A percentile compares a stretch with the other conserved stretches of the same genome.
These are phyloP conservation scores for Astreopora myriophthalma DNA, from an alignment of 64 coral and sea anemone genomes.

Conservation along the genomic window DNA sequence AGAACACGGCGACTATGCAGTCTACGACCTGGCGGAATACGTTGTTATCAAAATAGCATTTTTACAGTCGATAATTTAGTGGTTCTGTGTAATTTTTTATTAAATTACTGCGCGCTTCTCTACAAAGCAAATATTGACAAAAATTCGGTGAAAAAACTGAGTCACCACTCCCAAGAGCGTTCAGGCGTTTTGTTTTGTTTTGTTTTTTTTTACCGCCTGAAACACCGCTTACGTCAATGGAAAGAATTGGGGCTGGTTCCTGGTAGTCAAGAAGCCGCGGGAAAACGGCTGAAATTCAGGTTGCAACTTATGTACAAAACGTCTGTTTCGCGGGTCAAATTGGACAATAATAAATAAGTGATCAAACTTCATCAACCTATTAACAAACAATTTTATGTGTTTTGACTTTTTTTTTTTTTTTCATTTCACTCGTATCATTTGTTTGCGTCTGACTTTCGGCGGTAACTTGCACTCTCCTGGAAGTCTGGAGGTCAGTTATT, in stretches of 20 bases:
- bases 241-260: too few species aligned
- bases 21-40: neutral
- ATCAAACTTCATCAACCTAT: neutral
- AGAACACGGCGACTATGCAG: too few species aligned
- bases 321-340: neutral
- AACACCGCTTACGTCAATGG: too few species aligned
- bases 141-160: neutral
- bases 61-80: neutral
- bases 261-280: neutral
- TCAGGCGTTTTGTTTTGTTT: too few species aligned
- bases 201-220: too few species aligned
- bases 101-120: neutral
- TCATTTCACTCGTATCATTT: neutral
- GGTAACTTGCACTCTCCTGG: too few species aligned
- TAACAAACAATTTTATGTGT: neutral
- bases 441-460: too few species aligned
- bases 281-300: neutral
- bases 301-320: neutral
- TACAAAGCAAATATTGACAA: slow-evolving; percentile 41
- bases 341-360: slow-evolving; percentile 33
- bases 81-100: neutral
- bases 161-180: too few species aligned
- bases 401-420: neutral
- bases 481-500: too few species aligned
- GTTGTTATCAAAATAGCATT: too few species aligned